Conservation (phyloP, 2,888 invertebrate genomes). For the Selenia dentaria region DNA sequence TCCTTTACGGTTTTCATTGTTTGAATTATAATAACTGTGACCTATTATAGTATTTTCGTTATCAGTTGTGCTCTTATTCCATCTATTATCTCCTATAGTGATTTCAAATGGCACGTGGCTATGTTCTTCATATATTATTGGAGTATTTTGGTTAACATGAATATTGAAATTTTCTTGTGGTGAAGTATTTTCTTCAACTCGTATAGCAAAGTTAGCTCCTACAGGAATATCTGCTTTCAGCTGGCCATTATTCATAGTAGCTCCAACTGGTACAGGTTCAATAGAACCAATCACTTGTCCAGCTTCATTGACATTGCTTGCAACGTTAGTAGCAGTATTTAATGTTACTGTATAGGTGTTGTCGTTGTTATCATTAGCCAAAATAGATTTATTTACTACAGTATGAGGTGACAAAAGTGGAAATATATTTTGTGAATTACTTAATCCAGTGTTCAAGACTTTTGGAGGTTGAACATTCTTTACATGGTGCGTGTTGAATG, state of each 20-base stretch:
- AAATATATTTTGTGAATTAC: slow-evolving; percentile 47
- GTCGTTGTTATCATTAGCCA: slow-evolving; percentile 50
- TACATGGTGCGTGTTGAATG: slow-evolving; percentile 38
- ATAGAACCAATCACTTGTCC: slow-evolving; percentile 68
- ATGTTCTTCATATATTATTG: slow-evolving; percentile 45
- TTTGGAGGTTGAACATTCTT: slow-evolving; percentile 35
- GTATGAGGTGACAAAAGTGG: slow-evolving; percentile 46
- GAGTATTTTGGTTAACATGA: slow-evolving; percentile 52
- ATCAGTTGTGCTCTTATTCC: slow-evolving; percentile 61
- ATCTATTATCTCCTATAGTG: slow-evolving; percentile 62
- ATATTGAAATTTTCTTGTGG: slow-evolving; percentile 58
- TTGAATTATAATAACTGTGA: slow-evolving; percentile 34
- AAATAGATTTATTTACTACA: slow-evolving; percentile 52
- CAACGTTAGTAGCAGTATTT: slow-evolving; percentile 70
- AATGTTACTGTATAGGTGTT: slow-evolving; percentile 66
- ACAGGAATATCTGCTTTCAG: slow-evolving; percentile 77
- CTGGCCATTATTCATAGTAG: slow-evolving; percentile 51
- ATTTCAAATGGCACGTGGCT: slow-evolving; percentile 45
- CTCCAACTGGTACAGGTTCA: slow-evolving; percentile 62
- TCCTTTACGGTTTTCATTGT: slow-evolving; percentile 30
- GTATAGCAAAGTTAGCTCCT: slow-evolving; percentile 78
- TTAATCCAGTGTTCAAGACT: slow-evolving; percentile 22
- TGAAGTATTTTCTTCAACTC: slow-evolving; percentile 70
- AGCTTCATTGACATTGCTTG: slow-evolving; percentile 50
- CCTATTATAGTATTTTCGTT: slow-evolving; percentile 22